Evolutionary conservation across 2,888 invertebrate genomes (phyloP), one percentile per base, ranked within the genome.

Genomic region (Heliconius cydno): DNA sequence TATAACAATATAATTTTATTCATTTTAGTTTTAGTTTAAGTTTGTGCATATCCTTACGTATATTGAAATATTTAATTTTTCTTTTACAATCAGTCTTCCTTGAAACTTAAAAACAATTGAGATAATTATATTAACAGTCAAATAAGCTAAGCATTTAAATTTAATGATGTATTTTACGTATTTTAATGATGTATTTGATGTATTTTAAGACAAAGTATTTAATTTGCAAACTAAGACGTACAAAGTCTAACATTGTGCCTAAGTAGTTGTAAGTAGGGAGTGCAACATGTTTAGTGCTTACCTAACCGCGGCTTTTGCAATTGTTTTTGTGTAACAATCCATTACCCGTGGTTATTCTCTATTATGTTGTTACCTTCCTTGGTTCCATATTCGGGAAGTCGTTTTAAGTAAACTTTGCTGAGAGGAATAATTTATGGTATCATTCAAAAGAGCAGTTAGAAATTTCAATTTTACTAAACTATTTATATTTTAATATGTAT

Each of bases 231-330:
- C 72, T 73, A 60, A 60, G n/a, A 60, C 34, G 60, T 25, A 60
- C 73, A 34, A 72, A 60, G 73, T 34, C 9, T 30, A 38, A 60
- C 9, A 25, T 60, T 38, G 72, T 73, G 15, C 15, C 3, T 60
- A 60, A 73, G 60, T 22, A 57, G n/a, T n/a, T n/a, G 52, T 28
- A 15, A 41, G 38, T 15, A 60, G 34, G 25, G 73, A 73, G 34
- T 34, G 60, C 73, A 73, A 73, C 60, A 25, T 73, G 73, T 73
- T 73, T 34, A 73, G 30, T 73, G 72, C 72, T 73, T 60, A 73
- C 73, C 73, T 73, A n/a, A 73, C 73, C 73, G 38, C 73, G 73
- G 52, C 72, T n/a, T 34, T 57, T n/a, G 60, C 60, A 38, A 60
- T 57, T 73, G 60, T 73, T 60, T 15, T 60, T 73, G 66, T 73